Evolutionary conservation across 2,797 vertebrate genomes (phyloP).

Genomic region (Anas georgica): DNA sequence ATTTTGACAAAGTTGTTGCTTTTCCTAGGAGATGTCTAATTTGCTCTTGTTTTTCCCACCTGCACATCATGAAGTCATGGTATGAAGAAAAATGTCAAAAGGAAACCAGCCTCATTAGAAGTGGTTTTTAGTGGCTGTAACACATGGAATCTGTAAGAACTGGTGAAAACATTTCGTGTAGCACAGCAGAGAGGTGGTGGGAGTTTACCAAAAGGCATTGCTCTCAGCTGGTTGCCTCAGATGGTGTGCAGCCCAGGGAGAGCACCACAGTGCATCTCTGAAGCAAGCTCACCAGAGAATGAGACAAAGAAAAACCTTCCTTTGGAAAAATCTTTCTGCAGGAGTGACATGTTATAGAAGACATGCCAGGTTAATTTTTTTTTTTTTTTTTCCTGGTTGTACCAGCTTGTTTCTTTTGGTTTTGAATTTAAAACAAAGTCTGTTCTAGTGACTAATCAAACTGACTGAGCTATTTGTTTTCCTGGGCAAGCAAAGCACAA

Average conservation of each 20-base stretch:
- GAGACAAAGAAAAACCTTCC: background rate
- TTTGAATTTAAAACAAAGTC: background rate
- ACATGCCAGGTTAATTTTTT: background rate
- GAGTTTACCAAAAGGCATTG: rapidly evolving
- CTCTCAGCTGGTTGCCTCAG: background rate
- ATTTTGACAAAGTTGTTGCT: background rate
- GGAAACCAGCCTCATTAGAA: background rate
- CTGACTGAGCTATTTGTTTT: background rate
- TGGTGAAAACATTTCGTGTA: background rate
- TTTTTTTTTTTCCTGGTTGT: background rate
- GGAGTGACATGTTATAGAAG: background rate
- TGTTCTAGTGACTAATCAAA: background rate
- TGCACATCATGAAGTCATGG: rapidly evolving
- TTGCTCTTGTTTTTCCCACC: background rate
- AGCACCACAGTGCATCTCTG: background rate
- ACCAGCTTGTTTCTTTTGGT: background rate
- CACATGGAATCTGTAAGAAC: rapidly evolving
- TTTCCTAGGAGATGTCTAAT: background rate
- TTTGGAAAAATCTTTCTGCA: background rate
- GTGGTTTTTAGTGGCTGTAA: background rate
- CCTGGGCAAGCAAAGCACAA: background rate
- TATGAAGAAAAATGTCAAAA: background rate
- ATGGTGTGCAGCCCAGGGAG: background rate
- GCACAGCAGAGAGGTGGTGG: background rate
- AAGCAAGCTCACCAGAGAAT: background rate